phyloP scores from a whole-genome alignment of 2,797 vertebrate species.

The Pseudochirops cupreus region DNA sequence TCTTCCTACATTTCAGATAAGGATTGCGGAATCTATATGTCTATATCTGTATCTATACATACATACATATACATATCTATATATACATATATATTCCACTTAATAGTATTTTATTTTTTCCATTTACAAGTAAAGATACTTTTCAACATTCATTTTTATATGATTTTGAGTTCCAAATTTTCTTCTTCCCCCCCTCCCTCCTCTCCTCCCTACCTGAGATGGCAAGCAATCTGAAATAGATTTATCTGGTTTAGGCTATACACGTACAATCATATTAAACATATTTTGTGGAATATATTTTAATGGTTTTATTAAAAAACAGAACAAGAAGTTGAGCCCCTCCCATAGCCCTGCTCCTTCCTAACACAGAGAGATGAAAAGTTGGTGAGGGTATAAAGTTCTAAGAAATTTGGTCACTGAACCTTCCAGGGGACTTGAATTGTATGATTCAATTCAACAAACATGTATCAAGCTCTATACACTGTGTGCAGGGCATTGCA shows the following conservation, averaged over 20 bases:
- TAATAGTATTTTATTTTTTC: too few relatives aligned
- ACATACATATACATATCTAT: too few relatives aligned
- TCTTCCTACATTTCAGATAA: background rate
- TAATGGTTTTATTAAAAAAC: background rate
- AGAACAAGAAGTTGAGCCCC: background rate
- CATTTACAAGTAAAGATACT: too few relatives aligned
- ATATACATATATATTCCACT: background rate
- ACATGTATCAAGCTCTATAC: background rate
- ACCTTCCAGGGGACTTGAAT: slow-evolving; percentile 5
- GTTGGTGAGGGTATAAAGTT: background rate
- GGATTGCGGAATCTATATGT: background rate
- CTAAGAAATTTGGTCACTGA: slow-evolving; percentile 14
- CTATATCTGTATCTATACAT: background rate
- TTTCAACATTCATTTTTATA: too few relatives aligned
- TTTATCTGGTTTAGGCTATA: too few relatives aligned
- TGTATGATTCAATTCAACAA: background rate
- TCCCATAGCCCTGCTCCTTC: background rate
- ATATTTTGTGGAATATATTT: background rate
- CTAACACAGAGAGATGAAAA: background rate
- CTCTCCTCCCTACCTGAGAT: too few relatives aligned
- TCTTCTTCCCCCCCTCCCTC: too few relatives aligned
- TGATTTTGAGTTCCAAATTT: too few relatives aligned
- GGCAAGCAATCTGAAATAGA: too few relatives aligned
- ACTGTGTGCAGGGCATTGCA: background rate
- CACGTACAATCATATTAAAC: too few relatives aligned